Base-by-base conservation (phyloP, 2,113 vertebrate genomes). In the Gnathonemus echidnorhynchus region DNA sequence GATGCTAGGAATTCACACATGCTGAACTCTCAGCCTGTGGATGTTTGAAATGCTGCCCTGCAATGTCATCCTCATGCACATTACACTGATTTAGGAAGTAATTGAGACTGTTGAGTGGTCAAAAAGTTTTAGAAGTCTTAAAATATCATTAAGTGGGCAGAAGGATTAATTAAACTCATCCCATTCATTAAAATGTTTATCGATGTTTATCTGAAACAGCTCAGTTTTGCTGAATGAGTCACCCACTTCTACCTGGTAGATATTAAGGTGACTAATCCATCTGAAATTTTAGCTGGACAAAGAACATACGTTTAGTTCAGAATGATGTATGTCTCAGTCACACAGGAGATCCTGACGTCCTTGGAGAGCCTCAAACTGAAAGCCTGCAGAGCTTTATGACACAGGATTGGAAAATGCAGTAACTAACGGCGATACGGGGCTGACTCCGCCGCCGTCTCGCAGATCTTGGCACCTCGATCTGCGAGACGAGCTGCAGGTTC, bases 401-500 rank as follows among this genome's bases (percentile, higher is more conserved):
- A 88, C 53, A 48, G 31, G 9, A 90, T 46, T 17, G 48, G 39
- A 42, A 90, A 27, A 90, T 56, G 56, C 45, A 50, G 88, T 88
- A 90, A 88, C 5, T n/a, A 88, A 45, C 11, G 46, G 56, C 11
- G 31, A 35, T 8, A 24, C 31, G 19, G 74, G 88, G 45, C 27
- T 24, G 46, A 85, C 84, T 85, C 62, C 42, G 70, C 74, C 21
- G 49, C 7, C 46, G n/a, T 90, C 87, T 89, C 3, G 24, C 48
- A 83, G 48, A 83, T 90, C 89, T 90, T 90, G 88, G 89, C 91
- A 89, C 77, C 56, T 53, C 39, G 42, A 15, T 13, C 45, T 66
- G 13, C n/a, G 19, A 66, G 89, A 91, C 53, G 56, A 89, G 85
- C 87, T 86, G 66, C 91, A 91, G 91, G 84, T 90, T 27, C 88